These are phyloP conservation scores for Ischnus inquisitorius DNA, from an alignment of 2,888 invertebrate species.

Conservation along the genomic window DNA sequence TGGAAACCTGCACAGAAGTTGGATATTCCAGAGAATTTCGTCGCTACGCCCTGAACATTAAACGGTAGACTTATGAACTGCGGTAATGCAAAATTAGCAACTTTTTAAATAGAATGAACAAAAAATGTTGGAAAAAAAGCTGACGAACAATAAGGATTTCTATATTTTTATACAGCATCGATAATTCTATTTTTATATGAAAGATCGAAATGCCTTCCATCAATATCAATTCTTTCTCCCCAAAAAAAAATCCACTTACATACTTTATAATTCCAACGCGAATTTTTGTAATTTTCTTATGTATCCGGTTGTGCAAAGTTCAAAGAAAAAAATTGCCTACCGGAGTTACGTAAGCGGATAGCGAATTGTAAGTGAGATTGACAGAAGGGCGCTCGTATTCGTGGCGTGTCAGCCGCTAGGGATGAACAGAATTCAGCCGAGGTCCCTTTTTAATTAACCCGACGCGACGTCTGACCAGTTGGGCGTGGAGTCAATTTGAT, in stretches of 20 bases:
- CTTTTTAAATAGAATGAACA: too few species aligned
- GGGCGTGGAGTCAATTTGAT: constrained; percentile 77
- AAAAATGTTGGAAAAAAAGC: too few species aligned
- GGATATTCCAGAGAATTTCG: too few species aligned
- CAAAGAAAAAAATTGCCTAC: background rate
- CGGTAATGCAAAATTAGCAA: too few species aligned
- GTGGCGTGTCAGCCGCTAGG: constrained; percentile 32
- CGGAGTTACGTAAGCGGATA: background rate
- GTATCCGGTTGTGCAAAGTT: background rate
- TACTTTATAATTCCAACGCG: background rate
- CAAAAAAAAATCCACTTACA: too few species aligned
- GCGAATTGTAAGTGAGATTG: constrained; percentile 24
- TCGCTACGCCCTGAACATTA: too few species aligned
- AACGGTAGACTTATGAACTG: too few species aligned
- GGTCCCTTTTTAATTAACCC: constrained; percentile 82
- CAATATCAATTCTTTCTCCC: too few species aligned
- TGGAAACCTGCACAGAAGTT: background rate
- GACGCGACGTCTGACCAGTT: constrained; percentile 66
- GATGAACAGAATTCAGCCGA: constrained; percentile 79
- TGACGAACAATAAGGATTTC: too few species aligned
- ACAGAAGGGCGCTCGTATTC: constrained; percentile 31
- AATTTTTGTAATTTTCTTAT: background rate
- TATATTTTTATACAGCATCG: too few species aligned
- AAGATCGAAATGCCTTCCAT: too few species aligned
- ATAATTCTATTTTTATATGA: too few species aligned